A percentile compares a stretch with the other conserved stretches of the same genome.
phyloP scores from a whole-genome alignment of 2,113 vertebrate genomes.

The Sinocyclocheilus grahami region DNA sequence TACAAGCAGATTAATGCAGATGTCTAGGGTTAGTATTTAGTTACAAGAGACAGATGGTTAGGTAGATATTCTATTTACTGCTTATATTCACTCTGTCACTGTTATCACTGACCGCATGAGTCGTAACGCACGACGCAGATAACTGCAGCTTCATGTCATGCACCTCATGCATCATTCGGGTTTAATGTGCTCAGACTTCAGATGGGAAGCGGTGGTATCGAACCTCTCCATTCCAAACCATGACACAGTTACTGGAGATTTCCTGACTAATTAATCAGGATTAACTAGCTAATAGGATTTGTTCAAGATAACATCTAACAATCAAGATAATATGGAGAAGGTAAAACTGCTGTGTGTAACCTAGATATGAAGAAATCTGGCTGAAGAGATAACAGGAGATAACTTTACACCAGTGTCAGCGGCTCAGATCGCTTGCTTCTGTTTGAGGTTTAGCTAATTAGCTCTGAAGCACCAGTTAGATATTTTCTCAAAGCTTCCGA shows the following conservation, averaged over 20 bases:
- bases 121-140: neutral
- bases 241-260: neutral
- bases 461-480: neutral
- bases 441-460: constrained; percentile 10
- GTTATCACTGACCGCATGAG: neutral
- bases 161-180: neutral
- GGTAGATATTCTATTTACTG: neutral
- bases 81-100: neutral
- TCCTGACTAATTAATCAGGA: constrained; percentile 23
- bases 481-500: neutral
- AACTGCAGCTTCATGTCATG: neutral
- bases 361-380: constrained; percentile 23
- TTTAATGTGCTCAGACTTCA: neutral
- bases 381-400: constrained; percentile 13
- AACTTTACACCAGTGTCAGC: constrained; percentile 7
- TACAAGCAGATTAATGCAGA: neutral
- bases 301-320: constrained; percentile 19
- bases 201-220: neutral
- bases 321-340: constrained; percentile 21
- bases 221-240: constrained; percentile 12
- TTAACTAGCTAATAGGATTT: constrained; percentile 38
- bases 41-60: neutral
- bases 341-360: constrained; percentile 20
- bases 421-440: neutral
- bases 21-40: neutral